Evolutionary conservation across 2,888 invertebrate genomes (phyloP), one percentile per base, ranked within the genome.

Genomic region (Cerastis leucographa): DNA sequence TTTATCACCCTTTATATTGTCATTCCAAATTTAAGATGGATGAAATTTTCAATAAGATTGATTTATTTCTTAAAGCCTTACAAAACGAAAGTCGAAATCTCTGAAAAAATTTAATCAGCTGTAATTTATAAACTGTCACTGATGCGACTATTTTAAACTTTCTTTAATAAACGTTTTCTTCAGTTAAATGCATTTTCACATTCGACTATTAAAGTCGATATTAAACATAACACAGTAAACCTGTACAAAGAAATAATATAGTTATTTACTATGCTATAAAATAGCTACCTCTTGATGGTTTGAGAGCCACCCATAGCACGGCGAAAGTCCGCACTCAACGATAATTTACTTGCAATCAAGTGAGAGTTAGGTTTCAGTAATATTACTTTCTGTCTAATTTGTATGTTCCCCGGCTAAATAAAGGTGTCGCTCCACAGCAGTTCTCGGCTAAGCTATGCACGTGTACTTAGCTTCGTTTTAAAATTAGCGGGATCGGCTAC

Each of bases 371-470:
- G 46, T 56, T 79, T 72, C 64, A 71, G 81, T 29, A 49, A 70
- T 74, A 73, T 76, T 70, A 80, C 87, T 87, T 87, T 88, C 87
- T 88, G 87, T 46, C 76, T 84, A 72, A 87, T 88, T 78, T 81
- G 81, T 88, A 88, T 87, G 87, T 85, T 77, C 72, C n/a, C 42
- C 46, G 42, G 71, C 81, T 35, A 61, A 59, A 40, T 46, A 71
- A 71, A 54, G 80, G 19, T 7, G 8, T 0, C 0, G 0, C 35
- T 54, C 22, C 72, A 71, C 72, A 3, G 49, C 14, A 25, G 12
- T 4, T 4, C 29, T 8, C 1, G 9, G 25, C 51, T 29, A 19
- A 51, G 46, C n/a, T 11, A n/a, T 7, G n/a, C 19, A 40, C 14
- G 4, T 14, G 17, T 61, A 8, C 17, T 19, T 29, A 25, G 25